Evolutionary conservation across 1,140 invertebrate species (phyloP), one percentile per base, ranked within the genome.

Genomic region (Megalopta genalis): DNA sequence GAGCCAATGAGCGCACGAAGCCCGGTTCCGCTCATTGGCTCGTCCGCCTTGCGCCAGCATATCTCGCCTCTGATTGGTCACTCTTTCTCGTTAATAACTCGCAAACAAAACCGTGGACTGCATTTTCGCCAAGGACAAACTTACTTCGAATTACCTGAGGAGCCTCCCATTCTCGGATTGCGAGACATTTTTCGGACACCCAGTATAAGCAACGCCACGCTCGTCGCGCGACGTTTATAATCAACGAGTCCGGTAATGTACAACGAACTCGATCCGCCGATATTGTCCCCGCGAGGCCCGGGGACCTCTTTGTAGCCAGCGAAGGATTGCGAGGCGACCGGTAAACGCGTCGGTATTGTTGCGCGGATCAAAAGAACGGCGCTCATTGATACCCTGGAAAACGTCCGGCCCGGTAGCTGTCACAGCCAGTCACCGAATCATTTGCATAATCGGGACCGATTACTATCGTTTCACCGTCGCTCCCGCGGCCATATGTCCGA

Each of bases 361-460:
- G 23, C 27, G 54, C 42, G 42, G 52, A 85, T 69, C n/a, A 79
- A 82, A 86, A 81, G 80, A 76, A 77, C 74, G 77, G 86, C 75
- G 86, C 80, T 86, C 83, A 89, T 90, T 81, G 77, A 86, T 82
- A 85, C 77, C n/a, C 84, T 76, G 87, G 77, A 81, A n/a, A 88
- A 84, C 72, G 83, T 87, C 78, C 80, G 82, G 86, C 70, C 68
- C 74, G 77, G 69, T 86, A 82, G 72, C 84, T 86, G 86, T 86
- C 86, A 89, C 84, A 77, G 83, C 82, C 86, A 90, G 87, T 88
- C 80, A 84, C 83, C 82, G 81, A 86, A 86, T 87, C 84, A 88
- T 90, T 89, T 88, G 80, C 88, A 90, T 89, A 90, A 90, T 89
- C 88, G 80, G 80, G 42, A 82, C 81, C 83, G 84, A 90, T 90